Evolutionary conservation across 1,140 invertebrate genomes (phyloP), one percentile per base, ranked within the genome.

Genomic region (Heterodera schachtii): DNA sequence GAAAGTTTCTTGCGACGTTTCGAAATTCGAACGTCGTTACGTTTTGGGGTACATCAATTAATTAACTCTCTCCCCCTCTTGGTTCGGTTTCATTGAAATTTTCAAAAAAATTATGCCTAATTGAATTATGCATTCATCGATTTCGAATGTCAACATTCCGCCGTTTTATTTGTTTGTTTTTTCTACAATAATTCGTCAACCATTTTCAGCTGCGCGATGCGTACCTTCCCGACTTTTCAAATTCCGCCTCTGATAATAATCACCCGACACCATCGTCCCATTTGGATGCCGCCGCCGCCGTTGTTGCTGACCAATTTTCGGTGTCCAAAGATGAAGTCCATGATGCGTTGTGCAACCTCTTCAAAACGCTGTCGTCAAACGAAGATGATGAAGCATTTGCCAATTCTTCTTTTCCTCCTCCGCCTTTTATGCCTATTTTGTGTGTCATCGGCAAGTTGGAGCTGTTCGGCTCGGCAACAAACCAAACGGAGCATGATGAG

Each of bases 351-450:
- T 60, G 57, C 57, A 4, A 19, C 16, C 11, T 60, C 19, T 13
- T 19, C 9, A 71, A 71, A 71, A 71, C 31, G 41, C 4, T 71
- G 21, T 43, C 64, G 49, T 69, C 60, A 5, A 44, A 49, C 19
- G 41, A 64, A 46, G 2, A 41, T 69, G 21, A 13, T 21, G 47
- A 8, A 8, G 49, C 49, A 52, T 6, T 8, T 52, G 49, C 31
- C 31, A 31, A 31, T 31, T 31, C 31, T 31, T 31, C 31, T 13
- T n/a, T 19, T 46, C n/a, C 31, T 16, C 31, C 47, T 19, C 64
- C 66, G 8, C 66, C 19, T 78, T 78, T 78, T 67, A 21, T 78
- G 43, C 16, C n/a, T 46, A 1, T 78, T 13, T 16, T 78, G 11
- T 8, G 8, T 78, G n/a, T 71, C 13, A 31, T 19, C 69, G 69